These are phyloP conservation scores for Epinephelus moara DNA, from an alignment of 2,113 vertebrate genomes.

Conservation along the genomic window DNA sequence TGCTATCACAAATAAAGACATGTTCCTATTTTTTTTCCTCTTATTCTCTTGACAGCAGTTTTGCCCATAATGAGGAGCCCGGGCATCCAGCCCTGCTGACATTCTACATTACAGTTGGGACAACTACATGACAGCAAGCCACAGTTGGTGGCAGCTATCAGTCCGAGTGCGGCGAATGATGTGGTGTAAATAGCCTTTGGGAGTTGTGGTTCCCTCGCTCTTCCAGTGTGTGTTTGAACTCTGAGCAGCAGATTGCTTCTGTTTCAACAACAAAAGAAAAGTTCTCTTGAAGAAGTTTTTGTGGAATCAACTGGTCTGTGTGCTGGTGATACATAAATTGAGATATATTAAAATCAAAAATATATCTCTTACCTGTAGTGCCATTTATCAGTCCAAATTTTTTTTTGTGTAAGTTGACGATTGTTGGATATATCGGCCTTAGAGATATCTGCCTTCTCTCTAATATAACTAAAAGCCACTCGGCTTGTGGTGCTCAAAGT, in stretches of 20 bases:
- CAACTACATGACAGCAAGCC: constrained; percentile 66
- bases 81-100: constrained; percentile 53
- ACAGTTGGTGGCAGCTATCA: constrained; percentile 72
- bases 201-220: constrained; percentile 39
- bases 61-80: constrained; percentile 47
- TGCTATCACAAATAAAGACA: background rate
- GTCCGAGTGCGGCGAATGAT: constrained; percentile 40
- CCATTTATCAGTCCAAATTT: no score
- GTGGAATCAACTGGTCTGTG: background rate
- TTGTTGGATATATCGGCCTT: no score
- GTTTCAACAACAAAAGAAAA: background rate
- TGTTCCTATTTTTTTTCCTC: background rate
- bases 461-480: no score
- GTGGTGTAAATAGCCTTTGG: constrained; percentile 59
- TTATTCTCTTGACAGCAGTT: constrained; percentile 60
- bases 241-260: background rate
- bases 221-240: constrained; percentile 13
- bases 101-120: constrained; percentile 60
- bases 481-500: no score
- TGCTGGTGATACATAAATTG: background rate
- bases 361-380: no score
- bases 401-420: no score
- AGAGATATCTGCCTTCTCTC: no score
- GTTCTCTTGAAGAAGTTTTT: background rate
- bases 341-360: background rate